These are phyloP conservation scores for Abramis brama DNA, from an alignment of 2,113 vertebrate genomes.

Conservation along the genomic window DNA sequence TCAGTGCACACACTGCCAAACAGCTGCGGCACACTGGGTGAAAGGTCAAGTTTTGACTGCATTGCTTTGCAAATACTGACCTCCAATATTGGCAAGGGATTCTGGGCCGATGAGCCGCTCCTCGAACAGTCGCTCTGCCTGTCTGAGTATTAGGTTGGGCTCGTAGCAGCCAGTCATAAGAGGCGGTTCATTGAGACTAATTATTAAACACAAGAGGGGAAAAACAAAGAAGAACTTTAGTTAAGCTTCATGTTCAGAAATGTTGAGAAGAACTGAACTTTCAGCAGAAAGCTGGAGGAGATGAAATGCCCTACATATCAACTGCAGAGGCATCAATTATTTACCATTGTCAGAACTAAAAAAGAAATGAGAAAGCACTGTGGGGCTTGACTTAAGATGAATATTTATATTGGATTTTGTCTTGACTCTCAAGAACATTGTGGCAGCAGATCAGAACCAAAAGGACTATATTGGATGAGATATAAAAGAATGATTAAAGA, in stretches of 20 bases:
- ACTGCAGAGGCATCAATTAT: constrained; percentile 43
- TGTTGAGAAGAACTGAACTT: not conserved
- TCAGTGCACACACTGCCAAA: not conserved
- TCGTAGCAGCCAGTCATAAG: constrained; percentile 83
- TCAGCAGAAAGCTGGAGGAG: not conserved
- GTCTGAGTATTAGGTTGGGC: constrained; percentile 84
- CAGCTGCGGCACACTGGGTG: constrained; percentile 9
- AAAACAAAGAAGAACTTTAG: constrained; percentile 37
- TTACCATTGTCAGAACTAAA: constrained; percentile 21
- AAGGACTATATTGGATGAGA: not conserved
- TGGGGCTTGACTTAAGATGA: not conserved
- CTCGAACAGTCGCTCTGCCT: constrained; percentile 87
- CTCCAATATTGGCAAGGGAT: constrained; percentile 87
- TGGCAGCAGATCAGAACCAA: not conserved
- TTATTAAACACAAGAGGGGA: constrained; percentile 9
- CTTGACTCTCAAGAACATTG: constrained; percentile 1
- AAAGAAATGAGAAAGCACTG: constrained; percentile 27
- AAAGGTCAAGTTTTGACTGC: constrained; percentile 10
- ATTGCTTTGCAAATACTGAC: constrained; percentile 70
- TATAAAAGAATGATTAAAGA: not conserved
- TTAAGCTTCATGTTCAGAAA: not conserved
- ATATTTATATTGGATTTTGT: constrained; percentile 23
- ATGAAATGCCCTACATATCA: constrained; percentile 24
- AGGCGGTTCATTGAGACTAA: constrained; percentile 91
- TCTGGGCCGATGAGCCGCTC: constrained; percentile 89